These are phyloP conservation scores for Pomatorhinus ruficollis DNA, from an alignment of 2,113 vertebrate genomes.

Conservation along the genomic window DNA sequence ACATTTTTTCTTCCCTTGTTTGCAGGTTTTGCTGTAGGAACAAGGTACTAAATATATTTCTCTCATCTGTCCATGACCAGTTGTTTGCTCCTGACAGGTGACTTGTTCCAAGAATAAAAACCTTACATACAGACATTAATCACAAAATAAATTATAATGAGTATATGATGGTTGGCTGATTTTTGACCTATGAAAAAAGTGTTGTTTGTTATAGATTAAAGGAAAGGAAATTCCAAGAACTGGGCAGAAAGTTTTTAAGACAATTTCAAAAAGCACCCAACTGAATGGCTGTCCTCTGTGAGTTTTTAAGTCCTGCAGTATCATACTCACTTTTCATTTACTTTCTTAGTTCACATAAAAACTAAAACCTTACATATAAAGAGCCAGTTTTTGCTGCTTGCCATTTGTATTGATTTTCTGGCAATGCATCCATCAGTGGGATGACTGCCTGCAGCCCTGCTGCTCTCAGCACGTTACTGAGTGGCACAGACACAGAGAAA, in stretches of 20 bases:
- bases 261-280: neutral
- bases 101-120: neutral
- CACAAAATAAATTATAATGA: neutral
- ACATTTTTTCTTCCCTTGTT: neutral
- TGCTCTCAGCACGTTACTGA: neutral
- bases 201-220: neutral
- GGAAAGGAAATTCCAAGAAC: neutral
- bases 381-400: neutral
- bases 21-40: neutral
- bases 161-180: neutral
- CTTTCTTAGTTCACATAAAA: neutral
- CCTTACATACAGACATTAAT: neutral
- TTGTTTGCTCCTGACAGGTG: neutral
- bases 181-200: neutral
- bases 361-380: neutral
- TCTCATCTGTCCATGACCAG: neutral
- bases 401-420: neutral
- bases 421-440: neutral
- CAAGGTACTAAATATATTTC: neutral
- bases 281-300: neutral
- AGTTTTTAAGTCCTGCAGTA: neutral
- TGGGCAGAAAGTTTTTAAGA: neutral
- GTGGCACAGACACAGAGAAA: neutral
- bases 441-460: neutral
- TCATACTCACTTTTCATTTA: neutral